Evolutionary conservation across 2,113 vertebrate genomes (phyloP), one percentile per base, ranked within the genome.

Genomic region (Telmatochromis sp.): DNA sequence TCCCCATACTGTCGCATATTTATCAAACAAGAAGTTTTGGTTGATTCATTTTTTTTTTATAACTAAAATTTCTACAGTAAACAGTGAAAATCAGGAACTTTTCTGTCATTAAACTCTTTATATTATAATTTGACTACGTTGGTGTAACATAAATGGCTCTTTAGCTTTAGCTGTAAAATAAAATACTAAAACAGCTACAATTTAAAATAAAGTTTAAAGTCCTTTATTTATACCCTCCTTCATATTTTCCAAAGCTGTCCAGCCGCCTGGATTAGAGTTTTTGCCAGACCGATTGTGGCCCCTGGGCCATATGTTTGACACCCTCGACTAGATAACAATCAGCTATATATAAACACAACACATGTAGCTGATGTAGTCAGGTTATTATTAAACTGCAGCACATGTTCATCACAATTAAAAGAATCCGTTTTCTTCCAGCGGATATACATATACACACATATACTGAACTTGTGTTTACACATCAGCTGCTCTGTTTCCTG

Each of bases 391-490:
- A 26, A 47, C 21, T 28, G 45, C 7, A 26, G 11, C 14, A 19
- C 21, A 58, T 1, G 21, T 19, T 83, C 26, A 45, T 75, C 37
- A 26, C 79, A 71, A 42, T 42, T n/a, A 26, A 54, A 85, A 23
- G 50, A 68, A 54, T 42, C 14, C 13, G 17, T 33, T 58, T 84
- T 60, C 42, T 23, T 40, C 6, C 1, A 60, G 10, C n/a, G 7
- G 19, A 28, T 79, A 63, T 11, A 63, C 58, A 63, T 63, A 63
- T 63, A 63, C 83, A 84, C 31, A 51, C 75, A 63, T 68, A 57
- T n/a, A 54, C 79, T 85, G 78, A 84, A 80, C 81, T 88, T 85
- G 75, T 78, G 82, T 92, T 87, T 90, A 65, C 54, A 81, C 37
- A 83, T 84, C 81, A 45, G 5, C 58, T 40, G 37, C 10, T 26